Percentiles rank a stretch among this genome's conserved stretches.
Evolutionary conservation across 2,113 vertebrate species (phyloP).

Genomic region (Gavia stellata): DNA sequence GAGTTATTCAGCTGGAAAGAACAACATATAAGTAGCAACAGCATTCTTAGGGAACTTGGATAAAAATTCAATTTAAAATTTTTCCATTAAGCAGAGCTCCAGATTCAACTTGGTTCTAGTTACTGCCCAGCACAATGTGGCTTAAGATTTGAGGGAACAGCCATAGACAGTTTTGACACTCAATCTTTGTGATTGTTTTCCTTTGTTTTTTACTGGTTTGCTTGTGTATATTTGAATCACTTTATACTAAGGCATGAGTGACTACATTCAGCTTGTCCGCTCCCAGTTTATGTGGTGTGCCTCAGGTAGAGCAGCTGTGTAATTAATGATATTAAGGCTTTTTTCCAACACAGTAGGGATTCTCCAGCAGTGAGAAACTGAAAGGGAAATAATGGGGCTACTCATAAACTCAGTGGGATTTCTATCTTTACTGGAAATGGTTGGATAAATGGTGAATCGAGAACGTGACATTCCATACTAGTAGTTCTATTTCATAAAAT

Average conservation of each 20-base stretch:
- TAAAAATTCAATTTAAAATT: background rate
- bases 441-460: background rate
- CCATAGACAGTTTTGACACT: background rate
- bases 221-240: background rate
- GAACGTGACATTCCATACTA: background rate
- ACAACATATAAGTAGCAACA: background rate
- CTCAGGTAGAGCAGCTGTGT: slow-evolving; percentile 23
- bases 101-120: background rate
- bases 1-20: background rate
- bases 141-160: background rate
- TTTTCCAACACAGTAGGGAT: background rate
- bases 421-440: background rate
- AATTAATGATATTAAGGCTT: slow-evolving; percentile 26
- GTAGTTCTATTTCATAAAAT: background rate
- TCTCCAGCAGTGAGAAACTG: slow-evolving; percentile 23
- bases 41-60: background rate
- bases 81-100: background rate
- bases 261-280: background rate
- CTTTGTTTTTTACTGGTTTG: background rate
- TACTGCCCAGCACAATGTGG: background rate
- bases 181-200: background rate
- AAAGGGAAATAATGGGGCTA: slow-evolving; percentile 24
- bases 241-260: background rate
- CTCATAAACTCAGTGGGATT: slow-evolving; percentile 45
- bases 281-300: background rate